phyloP scores from a whole-genome alignment of 2,888 invertebrate species.

The Julus scanicus region DNA sequence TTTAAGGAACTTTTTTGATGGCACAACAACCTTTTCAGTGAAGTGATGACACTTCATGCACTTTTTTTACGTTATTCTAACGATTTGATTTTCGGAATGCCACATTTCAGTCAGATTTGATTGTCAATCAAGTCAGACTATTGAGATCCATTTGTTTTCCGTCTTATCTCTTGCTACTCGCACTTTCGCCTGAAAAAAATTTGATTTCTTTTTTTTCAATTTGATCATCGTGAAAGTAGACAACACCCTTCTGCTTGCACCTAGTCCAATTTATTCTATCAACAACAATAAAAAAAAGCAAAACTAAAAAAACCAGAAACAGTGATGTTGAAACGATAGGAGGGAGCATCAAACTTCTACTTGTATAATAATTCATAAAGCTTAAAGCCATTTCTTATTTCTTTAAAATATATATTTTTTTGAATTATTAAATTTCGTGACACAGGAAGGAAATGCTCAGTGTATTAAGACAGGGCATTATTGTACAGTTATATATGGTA shows the following conservation, averaged over 20 bases:
- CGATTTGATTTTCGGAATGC: too few species aligned
- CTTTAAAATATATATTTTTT: background rate
- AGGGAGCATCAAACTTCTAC: conserved; percentile 11
- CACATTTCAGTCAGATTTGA: too few species aligned
- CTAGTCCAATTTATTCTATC: background rate
- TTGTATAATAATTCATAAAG: background rate
- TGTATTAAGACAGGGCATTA: conserved; percentile 10
- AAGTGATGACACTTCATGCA: too few species aligned
- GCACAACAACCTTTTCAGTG: too few species aligned
- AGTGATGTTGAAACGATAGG: conserved; percentile 24
- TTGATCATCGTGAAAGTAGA: conserved; percentile 10
- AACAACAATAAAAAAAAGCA: background rate
- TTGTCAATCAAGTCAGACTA: too few species aligned
- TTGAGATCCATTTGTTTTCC: too few species aligned
- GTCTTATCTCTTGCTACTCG: background rate
- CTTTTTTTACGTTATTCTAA: too few species aligned
- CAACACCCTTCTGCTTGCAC: background rate
- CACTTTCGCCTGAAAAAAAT: background rate
- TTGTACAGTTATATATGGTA: background rate
- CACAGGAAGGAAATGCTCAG: background rate
- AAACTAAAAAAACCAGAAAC: background rate
- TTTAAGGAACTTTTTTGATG: too few species aligned
- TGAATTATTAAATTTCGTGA: background rate
- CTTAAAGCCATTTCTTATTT: background rate
- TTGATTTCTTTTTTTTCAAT: background rate